These are phyloP conservation scores for Heliconius ismenius DNA, from an alignment of 2,888 invertebrate species.

Conservation along the genomic window DNA sequence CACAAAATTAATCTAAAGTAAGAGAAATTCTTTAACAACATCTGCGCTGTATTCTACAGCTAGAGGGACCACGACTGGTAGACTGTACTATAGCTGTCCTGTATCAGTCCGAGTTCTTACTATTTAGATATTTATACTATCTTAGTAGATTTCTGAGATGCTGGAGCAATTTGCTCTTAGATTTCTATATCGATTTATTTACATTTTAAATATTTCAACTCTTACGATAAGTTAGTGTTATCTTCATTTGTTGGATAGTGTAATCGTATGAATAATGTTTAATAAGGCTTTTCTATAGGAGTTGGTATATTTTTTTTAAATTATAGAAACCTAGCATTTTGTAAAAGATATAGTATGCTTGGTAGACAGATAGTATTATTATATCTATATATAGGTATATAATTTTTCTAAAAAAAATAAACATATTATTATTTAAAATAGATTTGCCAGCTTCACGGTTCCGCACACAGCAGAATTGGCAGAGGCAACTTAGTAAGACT, in stretches of 20 bases:
- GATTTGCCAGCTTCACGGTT: too few species aligned
- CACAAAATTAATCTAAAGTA: neutral
- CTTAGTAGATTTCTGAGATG: constrained; percentile 8
- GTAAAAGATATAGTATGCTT: too few species aligned
- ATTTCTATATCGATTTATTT: constrained; percentile 35
- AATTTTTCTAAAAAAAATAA: too few species aligned
- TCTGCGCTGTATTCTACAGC: neutral
- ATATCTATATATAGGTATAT: too few species aligned
- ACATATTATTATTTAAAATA: too few species aligned
- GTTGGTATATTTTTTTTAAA: too few species aligned
- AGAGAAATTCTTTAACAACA: neutral
- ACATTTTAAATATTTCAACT: constrained; percentile 29
- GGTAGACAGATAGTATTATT: too few species aligned
- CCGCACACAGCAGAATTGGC: too few species aligned
- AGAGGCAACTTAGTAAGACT: too few species aligned
- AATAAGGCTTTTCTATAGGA: neutral
- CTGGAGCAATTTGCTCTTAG: constrained; percentile 34
- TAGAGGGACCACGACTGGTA: neutral
- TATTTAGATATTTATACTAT: constrained; percentile 3
- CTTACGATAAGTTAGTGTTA: neutral
- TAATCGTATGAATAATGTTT: neutral
- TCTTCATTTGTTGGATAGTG: neutral
- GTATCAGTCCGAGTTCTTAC: neutral
- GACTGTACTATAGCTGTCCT: neutral
- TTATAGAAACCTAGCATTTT: too few species aligned